Evolutionary conservation across 2,797 vertebrate genomes (phyloP).

Genomic region (Neosilurus hyrtlii): DNA sequence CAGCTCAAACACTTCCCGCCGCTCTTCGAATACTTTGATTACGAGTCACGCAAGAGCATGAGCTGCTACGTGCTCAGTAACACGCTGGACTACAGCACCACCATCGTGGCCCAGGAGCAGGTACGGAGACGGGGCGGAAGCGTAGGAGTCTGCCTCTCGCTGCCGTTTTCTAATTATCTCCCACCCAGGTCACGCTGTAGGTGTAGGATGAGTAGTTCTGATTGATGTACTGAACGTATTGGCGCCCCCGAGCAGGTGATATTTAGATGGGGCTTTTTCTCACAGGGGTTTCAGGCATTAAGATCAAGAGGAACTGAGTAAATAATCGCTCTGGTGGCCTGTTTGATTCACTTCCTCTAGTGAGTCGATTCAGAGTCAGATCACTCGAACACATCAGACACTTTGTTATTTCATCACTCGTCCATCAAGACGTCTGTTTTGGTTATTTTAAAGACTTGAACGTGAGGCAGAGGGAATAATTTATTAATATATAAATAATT

Average conservation of each 20-base stretch:
- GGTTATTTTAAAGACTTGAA: background rate
- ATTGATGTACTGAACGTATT: background rate
- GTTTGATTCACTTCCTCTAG: background rate
- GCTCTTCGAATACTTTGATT: slow-evolving; percentile 98
- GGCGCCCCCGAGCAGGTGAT: background rate
- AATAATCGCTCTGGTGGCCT: background rate
- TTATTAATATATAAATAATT: too few relatives aligned
- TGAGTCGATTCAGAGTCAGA: background rate
- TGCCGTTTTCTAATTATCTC: background rate
- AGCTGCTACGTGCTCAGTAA: slow-evolving; percentile 97
- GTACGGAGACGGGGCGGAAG: slow-evolving; percentile 63
- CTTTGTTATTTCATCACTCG: background rate
- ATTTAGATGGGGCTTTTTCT: background rate
- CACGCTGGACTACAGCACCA: slow-evolving; percentile 92
- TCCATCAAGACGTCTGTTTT: background rate
- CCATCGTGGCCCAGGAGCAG: slow-evolving; percentile 94
- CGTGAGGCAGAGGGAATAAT: background rate
- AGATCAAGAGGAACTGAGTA: too few relatives aligned
- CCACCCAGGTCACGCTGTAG: background rate
- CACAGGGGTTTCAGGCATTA: too few relatives aligned
- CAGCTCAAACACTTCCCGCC: slow-evolving; percentile 96
- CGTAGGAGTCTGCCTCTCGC: rapidly evolving
- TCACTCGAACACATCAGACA: background rate
- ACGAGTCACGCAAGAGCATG: slow-evolving; percentile 97
- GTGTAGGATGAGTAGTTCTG: background rate